A percentile compares a stretch with the other conserved stretches of the same genome.
Conservation (phyloP, 2,113 vertebrate genomes). For the Azemiops feae region DNA sequence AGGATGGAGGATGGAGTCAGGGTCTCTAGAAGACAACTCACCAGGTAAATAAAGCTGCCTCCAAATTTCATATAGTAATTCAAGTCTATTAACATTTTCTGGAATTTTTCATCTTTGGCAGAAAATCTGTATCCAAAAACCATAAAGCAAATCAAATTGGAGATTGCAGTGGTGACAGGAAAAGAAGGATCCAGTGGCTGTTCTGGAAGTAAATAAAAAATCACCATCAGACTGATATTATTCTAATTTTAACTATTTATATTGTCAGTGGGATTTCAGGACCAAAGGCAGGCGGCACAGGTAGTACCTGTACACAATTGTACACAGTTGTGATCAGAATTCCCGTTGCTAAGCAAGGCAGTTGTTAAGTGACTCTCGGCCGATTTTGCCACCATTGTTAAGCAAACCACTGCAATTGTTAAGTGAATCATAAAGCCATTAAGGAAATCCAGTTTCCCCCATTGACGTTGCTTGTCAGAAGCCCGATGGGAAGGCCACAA, state of each 20-base stretch:
- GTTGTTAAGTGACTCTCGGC: neutral
- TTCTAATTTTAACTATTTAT: neutral
- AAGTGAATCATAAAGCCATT: no score
- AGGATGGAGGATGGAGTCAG: neutral
- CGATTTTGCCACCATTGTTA: no score
- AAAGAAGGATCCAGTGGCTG: neutral
- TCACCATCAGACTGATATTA: neutral
- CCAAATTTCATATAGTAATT: neutral
- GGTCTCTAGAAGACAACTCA: neutral
- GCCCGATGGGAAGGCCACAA: neutral
- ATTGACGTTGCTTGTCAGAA: neutral
- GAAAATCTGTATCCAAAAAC: neutral
- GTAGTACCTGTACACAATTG: neutral
- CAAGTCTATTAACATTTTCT: neutral
- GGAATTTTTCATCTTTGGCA: neutral
- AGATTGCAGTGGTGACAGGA: neutral
- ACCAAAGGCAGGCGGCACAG: neutral
- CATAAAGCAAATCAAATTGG: neutral
- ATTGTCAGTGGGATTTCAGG: neutral
- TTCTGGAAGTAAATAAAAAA: neutral
- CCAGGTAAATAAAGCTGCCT: neutral
- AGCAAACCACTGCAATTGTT: no score
- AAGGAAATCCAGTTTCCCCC: no score
- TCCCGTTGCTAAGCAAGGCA: neutral
- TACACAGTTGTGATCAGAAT: neutral